Conservation (phyloP, 2,888 invertebrate species). For the Theristus sp. region DNA sequence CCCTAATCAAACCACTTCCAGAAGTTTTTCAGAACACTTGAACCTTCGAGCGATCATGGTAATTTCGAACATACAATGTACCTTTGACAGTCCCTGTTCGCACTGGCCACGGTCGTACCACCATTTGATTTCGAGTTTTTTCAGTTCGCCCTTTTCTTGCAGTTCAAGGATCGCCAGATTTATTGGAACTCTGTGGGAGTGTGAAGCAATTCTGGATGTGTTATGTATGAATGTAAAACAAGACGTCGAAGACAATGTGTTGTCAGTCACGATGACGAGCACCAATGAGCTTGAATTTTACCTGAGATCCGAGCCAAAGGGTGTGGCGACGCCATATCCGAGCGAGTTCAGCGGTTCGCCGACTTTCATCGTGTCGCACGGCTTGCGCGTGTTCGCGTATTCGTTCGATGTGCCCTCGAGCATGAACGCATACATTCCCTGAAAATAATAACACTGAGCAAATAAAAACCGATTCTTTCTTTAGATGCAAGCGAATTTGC, state of each 20-base stretch:
- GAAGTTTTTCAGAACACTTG: too few relatives aligned
- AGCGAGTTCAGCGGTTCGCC: constrained; percentile 44
- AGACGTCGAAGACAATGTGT: too few relatives aligned
- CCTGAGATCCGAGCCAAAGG: constrained; percentile 49
- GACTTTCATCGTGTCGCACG: constrained; percentile 87
- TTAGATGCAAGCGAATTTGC: too few relatives aligned
- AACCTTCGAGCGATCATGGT: too few relatives aligned
- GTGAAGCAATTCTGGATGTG: too few relatives aligned
- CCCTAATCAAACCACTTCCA: too few relatives aligned
- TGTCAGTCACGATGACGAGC: too few relatives aligned
- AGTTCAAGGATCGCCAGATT: constrained; percentile 30
- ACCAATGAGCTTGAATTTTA: not conserved
- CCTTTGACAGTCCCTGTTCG: constrained; percentile 11
- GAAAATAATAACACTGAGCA: too few relatives aligned
- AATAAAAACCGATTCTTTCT: too few relatives aligned
- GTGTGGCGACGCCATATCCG: constrained; percentile 84
- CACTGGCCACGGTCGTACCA: constrained; percentile 53
- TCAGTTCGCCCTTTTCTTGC: constrained; percentile 69
- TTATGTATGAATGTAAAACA: not conserved
- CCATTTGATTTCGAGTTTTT: constrained; percentile 74
- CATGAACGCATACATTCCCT: constrained; percentile 49
- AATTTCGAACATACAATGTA: too few relatives aligned
- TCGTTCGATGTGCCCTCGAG: constrained; percentile 46
- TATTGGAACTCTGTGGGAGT: not conserved
- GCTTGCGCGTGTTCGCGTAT: constrained; percentile 66